These are phyloP conservation scores for Tuta absoluta DNA, from an alignment of 2,888 invertebrate genomes.

Conservation along the genomic window DNA sequence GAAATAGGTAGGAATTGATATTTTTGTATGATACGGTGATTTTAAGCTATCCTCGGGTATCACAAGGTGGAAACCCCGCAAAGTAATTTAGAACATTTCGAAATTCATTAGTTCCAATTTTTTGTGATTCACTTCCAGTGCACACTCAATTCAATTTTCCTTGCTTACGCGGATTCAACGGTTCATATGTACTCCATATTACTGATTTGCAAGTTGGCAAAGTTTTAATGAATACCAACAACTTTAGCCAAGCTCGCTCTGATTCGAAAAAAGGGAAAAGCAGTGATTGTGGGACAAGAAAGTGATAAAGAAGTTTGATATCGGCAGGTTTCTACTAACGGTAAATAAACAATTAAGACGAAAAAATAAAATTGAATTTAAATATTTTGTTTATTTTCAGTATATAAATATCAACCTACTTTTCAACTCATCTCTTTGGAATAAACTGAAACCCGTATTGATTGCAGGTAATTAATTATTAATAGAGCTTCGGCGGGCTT, in stretches of 20 bases:
- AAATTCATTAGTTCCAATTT: too few relatives aligned
- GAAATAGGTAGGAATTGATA: constrained; percentile 36
- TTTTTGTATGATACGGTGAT: not conserved
- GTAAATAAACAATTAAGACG: too few relatives aligned
- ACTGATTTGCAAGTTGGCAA: not conserved
- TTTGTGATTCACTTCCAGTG: too few relatives aligned
- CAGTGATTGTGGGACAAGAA: too few relatives aligned
- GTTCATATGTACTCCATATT: not conserved
- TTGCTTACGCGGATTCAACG: not conserved
- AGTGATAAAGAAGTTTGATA: too few relatives aligned
- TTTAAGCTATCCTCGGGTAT: too few relatives aligned
- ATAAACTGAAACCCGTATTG: not conserved
- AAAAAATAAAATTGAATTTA: too few relatives aligned
- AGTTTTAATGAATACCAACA: constrained; percentile 1
- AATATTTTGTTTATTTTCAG: too few relatives aligned
- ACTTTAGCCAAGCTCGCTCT: not conserved
- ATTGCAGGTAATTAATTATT: not conserved
- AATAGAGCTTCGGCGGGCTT: not conserved
- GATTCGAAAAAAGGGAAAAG: not conserved
- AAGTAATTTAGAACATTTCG: too few relatives aligned
- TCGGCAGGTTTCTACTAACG: too few relatives aligned
- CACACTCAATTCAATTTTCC: not conserved
- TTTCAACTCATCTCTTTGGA: not conserved
- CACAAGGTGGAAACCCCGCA: too few relatives aligned
- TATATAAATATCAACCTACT: too few relatives aligned